Evolutionary conservation across 2,797 vertebrate species (phyloP), one percentile per base, ranked within the genome.

Genomic region (Sarcophilus harrisii): DNA sequence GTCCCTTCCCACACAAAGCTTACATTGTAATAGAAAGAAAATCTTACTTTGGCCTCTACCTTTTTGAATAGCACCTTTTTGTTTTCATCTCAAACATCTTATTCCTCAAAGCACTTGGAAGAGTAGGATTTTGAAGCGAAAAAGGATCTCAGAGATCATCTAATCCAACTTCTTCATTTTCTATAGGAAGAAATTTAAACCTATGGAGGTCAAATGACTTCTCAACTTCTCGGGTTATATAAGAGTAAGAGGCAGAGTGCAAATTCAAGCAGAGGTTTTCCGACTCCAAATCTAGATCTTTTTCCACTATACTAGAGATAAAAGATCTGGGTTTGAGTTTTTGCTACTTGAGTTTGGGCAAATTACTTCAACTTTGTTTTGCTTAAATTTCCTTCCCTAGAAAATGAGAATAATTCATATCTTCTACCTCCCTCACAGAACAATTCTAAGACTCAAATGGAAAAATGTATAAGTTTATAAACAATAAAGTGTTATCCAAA

Each of bases 1-100:
- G 59, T 14, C 45, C 96, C 93, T 93, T 91, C 87, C 52, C 52
- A 52, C 52, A 58, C n/a, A 30, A 90, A 94, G 90, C 93, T 93
- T 95, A 55, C 45, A 29, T 90, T 92, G 73, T 45, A 12, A 27
- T 27, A 28, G 21, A 49, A 81, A 45, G 66, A 81, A 87, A 49
- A 87, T 4, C 38, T 87, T 27, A 49, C 8, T n/a, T 81, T 81
- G 21, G 14, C 73, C 73, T 49, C 38, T 49, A 4, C 24, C 38
- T 21, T n/a, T 81, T 49, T 49, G 1, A 49, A 45, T 16, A 49
- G 38, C 45, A 81, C 38, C 73, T 66, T 45, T 12, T 49, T 87
- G 27, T 87, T 87, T 87, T 81, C n/a, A 49, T 87, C 38, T 45
- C 45, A 87, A 27, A 87, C 38, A 49, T 87, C 45, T 87, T 87